phyloP scores from a whole-genome alignment of 2,113 vertebrate genomes.

The Vidua macroura region DNA sequence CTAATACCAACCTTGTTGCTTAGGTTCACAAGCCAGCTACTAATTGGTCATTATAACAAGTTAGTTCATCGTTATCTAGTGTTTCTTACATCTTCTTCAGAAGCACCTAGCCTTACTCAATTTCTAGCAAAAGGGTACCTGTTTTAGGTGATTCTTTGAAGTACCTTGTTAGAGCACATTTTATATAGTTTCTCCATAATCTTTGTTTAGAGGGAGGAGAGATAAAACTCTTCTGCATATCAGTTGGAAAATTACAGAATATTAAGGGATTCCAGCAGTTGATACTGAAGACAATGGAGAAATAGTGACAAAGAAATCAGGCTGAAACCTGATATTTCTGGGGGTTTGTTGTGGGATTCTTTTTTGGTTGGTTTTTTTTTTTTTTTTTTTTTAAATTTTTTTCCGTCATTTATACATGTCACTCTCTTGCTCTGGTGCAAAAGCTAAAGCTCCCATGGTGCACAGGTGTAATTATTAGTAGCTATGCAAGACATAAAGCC shows the following conservation, averaged over 20 bases:
- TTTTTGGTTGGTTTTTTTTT: no score
- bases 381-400: neutral
- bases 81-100: neutral
- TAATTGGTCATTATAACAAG: conserved; percentile 27
- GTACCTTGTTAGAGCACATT: neutral
- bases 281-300: neutral
- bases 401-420: neutral
- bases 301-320: neutral
- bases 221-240: neutral
- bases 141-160: neutral
- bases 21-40: conserved; percentile 6
- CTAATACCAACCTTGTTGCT: neutral
- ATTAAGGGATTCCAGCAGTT: neutral
- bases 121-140: neutral
- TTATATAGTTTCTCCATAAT: neutral
- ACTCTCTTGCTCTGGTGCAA: neutral
- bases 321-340: neutral
- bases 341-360: fast-evolving
- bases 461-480: neutral
- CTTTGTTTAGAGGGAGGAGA: neutral
- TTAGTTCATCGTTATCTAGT: neutral
- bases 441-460: neutral
- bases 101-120: neutral
- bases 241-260: neutral
- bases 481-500: neutral